Base-by-base conservation (phyloP, 2,113 vertebrate species). In the Heterocephalus glaber region DNA sequence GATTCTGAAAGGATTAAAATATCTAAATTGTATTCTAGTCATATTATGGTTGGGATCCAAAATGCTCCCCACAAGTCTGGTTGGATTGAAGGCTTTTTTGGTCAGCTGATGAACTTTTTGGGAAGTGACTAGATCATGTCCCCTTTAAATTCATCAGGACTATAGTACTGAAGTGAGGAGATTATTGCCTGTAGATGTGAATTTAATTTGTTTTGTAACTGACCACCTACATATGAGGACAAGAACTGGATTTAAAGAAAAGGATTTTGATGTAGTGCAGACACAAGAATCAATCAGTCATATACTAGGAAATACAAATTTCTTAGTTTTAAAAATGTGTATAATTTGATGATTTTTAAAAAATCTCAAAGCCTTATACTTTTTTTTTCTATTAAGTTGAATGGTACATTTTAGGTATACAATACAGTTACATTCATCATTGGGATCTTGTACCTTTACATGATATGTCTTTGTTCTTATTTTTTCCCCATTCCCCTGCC, bases 1-100 rank as follows among this genome's bases (percentile, higher is more conserved):
- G 76, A 85, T 88, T 83, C 76, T 85, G 49, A 70, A 98, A 76
- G 41, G 24, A 52, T 60, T 80, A 90, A 63, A 89, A 81, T 98
- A 60, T 30, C 88, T 83, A 33, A 90, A 20, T 38, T 90, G 0
- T 56, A 83, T 90, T 77, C 6, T 0, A 1, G 19, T 92, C 89
- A 54, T 54, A 41, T 76, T 52, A 79, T 35, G 76, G 9, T 54
- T 79, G 17, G 30, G 49, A 5, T 79, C 17, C 17, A 35, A 20
- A 79, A 35, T 79, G 30, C 22, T 54, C 28, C 19, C 30, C 33
- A 54, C 8, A 35, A 52, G 33, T 17, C 35, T 79, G 30, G 7
- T 49, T 49, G 13, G 54, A 8, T 54, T 79, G 76, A 54, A 79
- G 17, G 76, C 49, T 20, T 35, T 38, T 44, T 26, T 12, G 66